Base-by-base conservation (phyloP, 1,140 invertebrate species). In the Druon quercuslanigerum region DNA sequence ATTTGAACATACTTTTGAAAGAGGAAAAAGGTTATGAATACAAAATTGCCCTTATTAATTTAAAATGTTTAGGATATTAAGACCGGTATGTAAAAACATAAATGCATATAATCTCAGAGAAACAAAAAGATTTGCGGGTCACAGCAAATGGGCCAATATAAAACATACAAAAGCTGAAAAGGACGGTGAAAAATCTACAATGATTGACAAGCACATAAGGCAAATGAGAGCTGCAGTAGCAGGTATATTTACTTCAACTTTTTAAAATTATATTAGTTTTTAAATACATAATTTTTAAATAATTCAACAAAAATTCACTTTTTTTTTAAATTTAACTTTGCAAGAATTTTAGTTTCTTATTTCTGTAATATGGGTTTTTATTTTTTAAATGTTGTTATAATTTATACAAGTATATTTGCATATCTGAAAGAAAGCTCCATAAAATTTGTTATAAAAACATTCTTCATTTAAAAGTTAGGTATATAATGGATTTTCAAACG, bases 121-220 rank as follows among this genome's bases (percentile, higher is more conserved):
- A 74, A 76, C 57, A 56, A 90, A 87, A 85, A 84, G 92, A 85
- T 89, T 85, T 73, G 94, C 94, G 14, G 95, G 95, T 0, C 95
- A 96, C 85, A 94, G 93, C 33, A 96, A 96, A 90, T 96, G 95
- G 95, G 90, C 92, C 50, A 96, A 96, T 87, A 95, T 96, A 17
- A 92, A 90, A 77, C 94, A 95, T 75, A 93, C 87, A 2, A 96
- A 96, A 87, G 92, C 88, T 0, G 86, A 87, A 66, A 94, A 95
- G 79, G 95, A 96, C 90, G 82, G 80, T 1, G 84, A 94, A 83
- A 93, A 90, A 83, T 85, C 90, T 6, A 25, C 78, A 2, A 50
- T 93, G 8, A 93, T 93, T 77, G 84, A 82, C 1, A 90, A 84
- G 75, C 83, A 93, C n/a, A 79, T 88, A 0, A 83, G 90, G 9